Evolutionary conservation across 2,113 vertebrate species (phyloP).

Genomic region (Calcarius ornatus): DNA sequence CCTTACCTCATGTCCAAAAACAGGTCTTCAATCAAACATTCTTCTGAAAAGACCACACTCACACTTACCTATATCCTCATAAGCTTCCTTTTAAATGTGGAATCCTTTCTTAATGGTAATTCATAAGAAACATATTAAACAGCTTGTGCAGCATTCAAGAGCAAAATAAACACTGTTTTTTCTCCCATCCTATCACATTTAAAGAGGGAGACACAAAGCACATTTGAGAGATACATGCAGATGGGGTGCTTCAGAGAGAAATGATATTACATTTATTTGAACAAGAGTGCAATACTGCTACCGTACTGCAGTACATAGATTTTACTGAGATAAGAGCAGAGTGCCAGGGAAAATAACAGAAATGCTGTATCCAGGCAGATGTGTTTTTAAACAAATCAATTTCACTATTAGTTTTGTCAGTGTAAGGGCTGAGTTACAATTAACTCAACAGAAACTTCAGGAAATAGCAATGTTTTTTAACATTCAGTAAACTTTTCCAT

Average conservation of each 20-base stretch:
- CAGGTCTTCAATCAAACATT: constrained; percentile 74
- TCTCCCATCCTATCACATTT: background rate
- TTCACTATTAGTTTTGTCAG: background rate
- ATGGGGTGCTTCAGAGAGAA: background rate
- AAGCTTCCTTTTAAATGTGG: constrained; percentile 33
- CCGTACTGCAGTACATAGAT: background rate
- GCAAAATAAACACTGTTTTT: constrained; percentile 6
- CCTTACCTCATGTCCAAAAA: constrained; percentile 67
- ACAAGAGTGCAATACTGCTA: background rate
- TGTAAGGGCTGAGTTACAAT: background rate
- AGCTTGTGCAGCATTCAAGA: background rate
- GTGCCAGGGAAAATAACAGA: background rate
- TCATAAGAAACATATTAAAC: constrained; percentile 26
- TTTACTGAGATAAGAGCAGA: background rate
- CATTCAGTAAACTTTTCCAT: background rate
- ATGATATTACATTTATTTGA: background rate
- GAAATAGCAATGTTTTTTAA: background rate
- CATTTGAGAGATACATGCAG: background rate
- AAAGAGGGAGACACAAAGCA: background rate
- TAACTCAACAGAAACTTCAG: background rate
- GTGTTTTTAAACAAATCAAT: background rate
- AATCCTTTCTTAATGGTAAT: constrained; percentile 39
- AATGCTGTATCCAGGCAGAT: background rate
- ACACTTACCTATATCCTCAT: constrained; percentile 51
- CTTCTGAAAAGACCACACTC: constrained; percentile 60